Evolutionary conservation across 2,113 vertebrate genomes (phyloP).

Genomic region (Pao palembangensis): DNA sequence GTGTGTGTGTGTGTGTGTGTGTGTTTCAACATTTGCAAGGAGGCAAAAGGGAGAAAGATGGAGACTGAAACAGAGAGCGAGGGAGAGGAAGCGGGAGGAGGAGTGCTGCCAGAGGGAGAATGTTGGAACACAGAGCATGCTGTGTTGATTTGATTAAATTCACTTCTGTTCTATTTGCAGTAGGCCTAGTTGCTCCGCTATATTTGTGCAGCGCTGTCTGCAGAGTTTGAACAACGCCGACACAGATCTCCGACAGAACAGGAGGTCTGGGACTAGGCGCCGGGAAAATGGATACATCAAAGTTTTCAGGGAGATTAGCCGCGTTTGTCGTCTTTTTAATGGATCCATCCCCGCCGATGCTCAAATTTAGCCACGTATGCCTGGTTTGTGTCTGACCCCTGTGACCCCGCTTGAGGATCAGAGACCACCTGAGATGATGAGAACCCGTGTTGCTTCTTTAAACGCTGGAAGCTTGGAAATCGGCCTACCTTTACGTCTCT

Average conservation of each 20-base stretch:
- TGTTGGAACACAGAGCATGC: conserved; percentile 62
- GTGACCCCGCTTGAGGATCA: background rate
- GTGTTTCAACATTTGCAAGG: conserved; percentile 7
- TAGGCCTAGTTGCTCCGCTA: conserved; percentile 64
- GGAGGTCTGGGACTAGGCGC: conserved; percentile 44
- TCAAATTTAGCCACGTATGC: conserved; percentile 8
- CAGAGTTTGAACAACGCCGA: conserved; percentile 53
- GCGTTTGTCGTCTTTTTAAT: conserved; percentile 19
- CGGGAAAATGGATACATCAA: conserved; percentile 20
- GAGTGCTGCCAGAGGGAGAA: conserved; percentile 55
- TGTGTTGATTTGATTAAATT: conserved; percentile 71
- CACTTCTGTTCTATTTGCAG: conserved; percentile 67
- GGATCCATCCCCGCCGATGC: conserved; percentile 2
- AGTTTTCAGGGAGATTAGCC: conserved; percentile 27
- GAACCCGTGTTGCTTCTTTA: background rate
- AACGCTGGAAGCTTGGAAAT: too few species aligned
- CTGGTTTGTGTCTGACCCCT: background rate
- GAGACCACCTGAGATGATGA: background rate
- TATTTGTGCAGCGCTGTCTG: conserved; percentile 63
- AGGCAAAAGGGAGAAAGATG: conserved; percentile 16
- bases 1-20: conserved; percentile 5
- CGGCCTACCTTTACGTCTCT: too few species aligned
- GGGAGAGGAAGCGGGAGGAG: conserved; percentile 33
- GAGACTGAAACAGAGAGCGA: conserved; percentile 26
- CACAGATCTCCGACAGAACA: conserved; percentile 48